Conservation (phyloP, 2,113 vertebrate genomes). For the Notechis scutatus region DNA sequence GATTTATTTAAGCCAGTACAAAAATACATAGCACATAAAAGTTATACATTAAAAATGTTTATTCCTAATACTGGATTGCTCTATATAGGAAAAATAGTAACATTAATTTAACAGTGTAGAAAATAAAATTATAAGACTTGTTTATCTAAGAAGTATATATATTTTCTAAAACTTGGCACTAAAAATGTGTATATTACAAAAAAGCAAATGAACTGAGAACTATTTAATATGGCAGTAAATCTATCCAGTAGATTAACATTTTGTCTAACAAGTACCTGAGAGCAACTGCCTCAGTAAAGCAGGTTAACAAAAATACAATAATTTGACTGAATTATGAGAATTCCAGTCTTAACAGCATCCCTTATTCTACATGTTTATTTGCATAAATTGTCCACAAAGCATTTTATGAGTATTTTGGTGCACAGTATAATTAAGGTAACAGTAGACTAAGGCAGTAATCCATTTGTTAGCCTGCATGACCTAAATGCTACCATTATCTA, state of each 20-base stretch:
- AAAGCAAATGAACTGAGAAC: slow-evolving; percentile 59
- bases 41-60: slow-evolving; percentile 33
- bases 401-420: neutral
- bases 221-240: slow-evolving; percentile 52
- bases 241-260: slow-evolving; percentile 66
- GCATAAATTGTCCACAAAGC: neutral
- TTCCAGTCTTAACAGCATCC: neutral
- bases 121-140: slow-evolving; percentile 46
- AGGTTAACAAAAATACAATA: neutral
- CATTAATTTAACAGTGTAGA: slow-evolving; percentile 49
- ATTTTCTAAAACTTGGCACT: slow-evolving; percentile 27
- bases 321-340: neutral
- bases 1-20: slow-evolving; percentile 74
- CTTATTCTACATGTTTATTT: neutral
- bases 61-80: slow-evolving; percentile 51
- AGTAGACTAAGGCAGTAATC: neutral
- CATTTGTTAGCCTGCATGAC: neutral
- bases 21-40: slow-evolving; percentile 72
- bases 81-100: slow-evolving; percentile 61
- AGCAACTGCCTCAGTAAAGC: neutral
- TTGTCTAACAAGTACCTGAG: neutral
- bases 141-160: slow-evolving; percentile 24
- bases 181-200: slow-evolving; percentile 33
- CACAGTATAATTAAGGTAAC: neutral
- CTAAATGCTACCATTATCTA: neutral